Evolutionary conservation across 1,140 invertebrate species (phyloP), one percentile per base, ranked within the genome.

Genomic region (Drosophila bocki): DNA sequence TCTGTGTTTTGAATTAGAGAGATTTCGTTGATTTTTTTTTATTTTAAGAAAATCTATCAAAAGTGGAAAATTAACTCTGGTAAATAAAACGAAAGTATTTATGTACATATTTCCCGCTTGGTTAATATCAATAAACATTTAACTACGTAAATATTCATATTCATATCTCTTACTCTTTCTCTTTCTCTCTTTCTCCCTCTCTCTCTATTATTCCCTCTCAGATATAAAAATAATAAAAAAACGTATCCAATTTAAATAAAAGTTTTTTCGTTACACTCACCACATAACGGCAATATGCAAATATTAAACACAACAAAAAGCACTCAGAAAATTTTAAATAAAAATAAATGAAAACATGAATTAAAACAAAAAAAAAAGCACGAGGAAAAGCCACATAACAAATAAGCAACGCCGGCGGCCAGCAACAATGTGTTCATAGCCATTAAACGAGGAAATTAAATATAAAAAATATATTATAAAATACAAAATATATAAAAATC

Each of bases 341-440:
- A 69, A 70, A 77, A 33, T 35, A 58, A 78, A 51, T 56, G 22
- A 67, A 82, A 67, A 50, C 42, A 56, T 54, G 33, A 58, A 75
- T 63, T 42, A 62, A 64, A 63, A 33, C 22, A 39, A 32, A 67
- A 22, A 41, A 67, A 59, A 59, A 15, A 6, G 39, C 62, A 62
- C 56, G 53, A 33, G 32, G 32, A 37, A 72, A 50, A 39, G 33
- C 37, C n/a, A 61, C 59, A 56, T 56, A 69, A 62, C 32, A 77
- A 60, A 79, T 47, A 47, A 70, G 57, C 67, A 65, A 56, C 53
- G 53, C 35, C 53, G 53, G 35, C 35, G 53, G 53, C 53, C 78
- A 72, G 68, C 65, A 84, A 72, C 57, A 76, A 81, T 82, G 85
- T 88, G 85, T 88, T 88, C 85, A 81, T 82, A 87, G 75, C 51